Base-by-base conservation (phyloP, 1,140 invertebrate species). In the Drosophila triauraria region DNA sequence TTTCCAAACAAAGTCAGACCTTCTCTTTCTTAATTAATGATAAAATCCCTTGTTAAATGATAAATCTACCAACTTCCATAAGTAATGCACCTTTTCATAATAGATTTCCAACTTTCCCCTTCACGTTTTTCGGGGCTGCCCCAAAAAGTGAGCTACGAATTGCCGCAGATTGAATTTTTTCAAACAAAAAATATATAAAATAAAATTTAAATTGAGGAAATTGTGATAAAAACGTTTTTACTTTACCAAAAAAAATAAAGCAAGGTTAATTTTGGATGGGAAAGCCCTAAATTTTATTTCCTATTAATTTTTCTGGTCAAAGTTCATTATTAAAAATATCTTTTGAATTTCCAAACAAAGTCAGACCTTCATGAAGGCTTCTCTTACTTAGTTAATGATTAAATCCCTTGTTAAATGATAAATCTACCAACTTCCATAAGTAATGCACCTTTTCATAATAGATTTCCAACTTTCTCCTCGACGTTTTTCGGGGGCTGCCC, bases 141-240 rank as follows among this genome's bases (percentile, higher is more conserved):
- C 46, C 8, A 25, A 70, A 51, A 70, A 59, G 23, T 70, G 56
- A 59, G 65, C 65, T 59, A 63, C 30, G 42, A 48, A 43, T 62
- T 40, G 44, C 35, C 9, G 9, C 12, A 42, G 42, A 65, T 57
- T 57, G 30, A 35, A n/a, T n/a, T n/a, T n/a, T n/a, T n/a, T n/a
- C n/a, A n/a, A n/a, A n/a, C n/a, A n/a, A n/a, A n/a, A n/a, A n/a
- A n/a, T n/a, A n/a, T n/a, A n/a, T n/a, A n/a, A n/a, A n/a, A n/a
- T n/a, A n/a, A n/a, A n/a, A n/a, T n/a, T n/a, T n/a, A n/a, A n/a
- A n/a, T n/a, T n/a, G n/a, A n/a, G n/a, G n/a, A n/a, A n/a, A n/a
- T n/a, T n/a, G n/a, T n/a, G n/a, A n/a, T n/a, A n/a, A n/a, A n/a
- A n/a, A n/a, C n/a, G n/a, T n/a, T n/a, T 38, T 10, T 5, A 27